Evolutionary conservation across 2,888 invertebrate genomes (phyloP), one percentile per base, ranked within the genome.

Genomic region (Papilio elwesi): DNA sequence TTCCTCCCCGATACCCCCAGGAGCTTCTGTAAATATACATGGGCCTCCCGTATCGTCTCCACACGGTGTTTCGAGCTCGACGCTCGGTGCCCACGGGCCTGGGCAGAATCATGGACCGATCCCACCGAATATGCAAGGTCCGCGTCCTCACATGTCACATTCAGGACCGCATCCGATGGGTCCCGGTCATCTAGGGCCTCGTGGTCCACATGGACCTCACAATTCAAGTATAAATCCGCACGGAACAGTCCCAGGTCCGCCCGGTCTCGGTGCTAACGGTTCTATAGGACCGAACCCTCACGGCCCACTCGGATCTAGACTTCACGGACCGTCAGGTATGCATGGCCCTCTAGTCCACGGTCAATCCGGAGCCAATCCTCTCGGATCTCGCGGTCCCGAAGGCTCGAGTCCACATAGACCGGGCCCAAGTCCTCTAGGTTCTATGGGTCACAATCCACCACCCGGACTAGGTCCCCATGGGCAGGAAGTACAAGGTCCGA

Each of bases 151-250:
- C 55, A 73, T 59, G 47, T 57, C 52, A 11, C 74, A 68, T 26
- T 15, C 68, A n/a, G 68, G 68, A 48, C 26, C 66, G 47, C 72
- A 72, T 43, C 75, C 78, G 62, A 75, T 78, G 57, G 78, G 79
- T 13, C 79, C 81, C 9, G 76, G 78, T 2, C 77, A 75, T 0
- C 62, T 74, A 62, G 74, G 76, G 36, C 73, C 74, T 13, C 76
- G n/a, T 71, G 76, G 52, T 76, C 80, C 66, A 77, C 81, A 7
- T 78, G 77, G 65, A 77, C 77, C 1, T 65, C 73, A 38, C 74
- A 76, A 2, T 73, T 62, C 55, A 69, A 73, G 43, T 76, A 74
- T 55, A 64, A 66, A 47, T 53, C 75, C 36, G 52, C 74, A 65
- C 47, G 48, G 63, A 49, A 8, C 64, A 36, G 63, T 62, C 12